phyloP scores from a whole-genome alignment of 2,888 invertebrate species.

The Yponomeuta plumbellus region DNA sequence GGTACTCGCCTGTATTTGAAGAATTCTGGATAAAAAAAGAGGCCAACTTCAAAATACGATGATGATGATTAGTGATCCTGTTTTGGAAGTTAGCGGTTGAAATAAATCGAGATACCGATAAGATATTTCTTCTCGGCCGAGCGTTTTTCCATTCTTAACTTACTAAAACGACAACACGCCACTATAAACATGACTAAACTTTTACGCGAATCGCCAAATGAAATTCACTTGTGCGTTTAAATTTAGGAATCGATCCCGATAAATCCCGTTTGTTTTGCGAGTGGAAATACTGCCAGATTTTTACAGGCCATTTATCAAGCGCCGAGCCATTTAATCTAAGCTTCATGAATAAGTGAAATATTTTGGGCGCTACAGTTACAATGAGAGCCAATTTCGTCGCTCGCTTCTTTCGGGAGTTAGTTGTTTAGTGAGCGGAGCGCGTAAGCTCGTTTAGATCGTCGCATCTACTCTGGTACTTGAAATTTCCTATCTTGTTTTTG shows the following conservation, averaged over 20 bases:
- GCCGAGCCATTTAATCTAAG: conserved; percentile 60
- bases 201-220: background rate
- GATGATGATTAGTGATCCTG: no score
- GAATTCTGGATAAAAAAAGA: no score
- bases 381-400: conserved; percentile 8
- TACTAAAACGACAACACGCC: no score
- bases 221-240: background rate
- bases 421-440: background rate
- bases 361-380: conserved; percentile 40
- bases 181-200: no score
- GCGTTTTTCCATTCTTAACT: no score
- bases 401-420: conserved; percentile 7
- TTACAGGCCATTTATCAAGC: conserved; percentile 55
- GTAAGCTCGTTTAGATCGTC: conserved; percentile 28
- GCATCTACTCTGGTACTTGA: conserved; percentile 29
- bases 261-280: conserved; percentile 16
- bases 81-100: no score
- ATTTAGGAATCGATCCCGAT: conserved; percentile 9
- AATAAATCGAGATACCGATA: no score
- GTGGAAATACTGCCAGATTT: conserved; percentile 22
- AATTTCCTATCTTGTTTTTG: no score
- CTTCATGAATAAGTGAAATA: conserved; percentile 45
- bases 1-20: no score
- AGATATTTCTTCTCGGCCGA: no score
- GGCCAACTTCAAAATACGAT: no score